These are phyloP conservation scores for Ceramica pisi DNA, from an alignment of 2,888 invertebrate species.

Conservation along the genomic window DNA sequence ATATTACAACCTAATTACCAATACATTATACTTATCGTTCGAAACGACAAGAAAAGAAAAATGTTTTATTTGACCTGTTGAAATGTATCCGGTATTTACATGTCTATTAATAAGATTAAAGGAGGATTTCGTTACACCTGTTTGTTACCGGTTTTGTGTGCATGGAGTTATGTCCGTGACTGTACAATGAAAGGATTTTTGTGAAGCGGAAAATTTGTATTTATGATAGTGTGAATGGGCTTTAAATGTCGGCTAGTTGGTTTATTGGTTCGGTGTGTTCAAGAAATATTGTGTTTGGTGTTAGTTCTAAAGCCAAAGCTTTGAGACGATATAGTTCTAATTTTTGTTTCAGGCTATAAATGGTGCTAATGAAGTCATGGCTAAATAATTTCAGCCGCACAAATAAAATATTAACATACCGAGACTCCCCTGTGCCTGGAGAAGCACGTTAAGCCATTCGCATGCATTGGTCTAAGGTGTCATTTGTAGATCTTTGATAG, in stretches of 20 bases:
- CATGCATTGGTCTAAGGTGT: no score
- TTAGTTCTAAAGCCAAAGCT: neutral
- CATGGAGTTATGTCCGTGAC: slow-evolving; percentile 34
- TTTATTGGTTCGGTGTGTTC: slow-evolving; percentile 30
- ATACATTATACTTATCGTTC: slow-evolving; percentile 87
- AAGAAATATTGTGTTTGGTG: slow-evolving; percentile 12
- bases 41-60: slow-evolving; percentile 75
- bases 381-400: no score
- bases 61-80: slow-evolving; percentile 84
- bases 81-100: slow-evolving; percentile 83
- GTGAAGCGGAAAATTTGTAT: slow-evolving; percentile 58
- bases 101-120: slow-evolving; percentile 85
- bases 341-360: no score
- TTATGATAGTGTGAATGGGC: slow-evolving; percentile 59
- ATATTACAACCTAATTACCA: slow-evolving; percentile 87
- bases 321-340: no score
- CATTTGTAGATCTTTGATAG: no score
- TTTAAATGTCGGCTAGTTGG: slow-evolving; percentile 31
- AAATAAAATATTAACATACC: no score
- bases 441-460: no score
- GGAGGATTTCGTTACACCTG: slow-evolving; percentile 70
- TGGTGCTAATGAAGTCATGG: no score
- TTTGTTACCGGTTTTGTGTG: slow-evolving; percentile 61
- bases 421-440: no score
- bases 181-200: slow-evolving; percentile 53